A percentile compares a stretch with the other conserved stretches of the same genome.
phyloP scores from a whole-genome alignment of 2,888 invertebrate species.

The Cerastoderma edule region DNA sequence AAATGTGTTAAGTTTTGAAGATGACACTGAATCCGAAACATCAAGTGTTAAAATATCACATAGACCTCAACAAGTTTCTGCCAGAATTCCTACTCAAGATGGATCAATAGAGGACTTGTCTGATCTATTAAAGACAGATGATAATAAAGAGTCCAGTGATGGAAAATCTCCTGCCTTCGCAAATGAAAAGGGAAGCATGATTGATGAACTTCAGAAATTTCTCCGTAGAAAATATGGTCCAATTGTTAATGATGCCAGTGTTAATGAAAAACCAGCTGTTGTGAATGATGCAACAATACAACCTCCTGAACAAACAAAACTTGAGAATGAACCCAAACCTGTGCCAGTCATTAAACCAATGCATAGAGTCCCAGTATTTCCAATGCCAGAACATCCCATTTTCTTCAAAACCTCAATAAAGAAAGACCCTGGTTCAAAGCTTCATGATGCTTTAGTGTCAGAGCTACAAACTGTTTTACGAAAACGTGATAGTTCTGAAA shows the following conservation, averaged over 20 bases:
- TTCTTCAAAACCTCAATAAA: slow-evolving; percentile 74
- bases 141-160: background rate
- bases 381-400: slow-evolving; percentile 66
- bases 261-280: slow-evolving; percentile 11
- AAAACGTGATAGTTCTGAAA: slow-evolving; percentile 53
- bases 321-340: background rate
- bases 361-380: slow-evolving; percentile 22
- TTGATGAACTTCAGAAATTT: slow-evolving; percentile 54
- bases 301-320: background rate
- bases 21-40: slow-evolving; percentile 27
- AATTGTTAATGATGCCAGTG: slow-evolving; percentile 16
- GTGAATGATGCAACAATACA: background rate
- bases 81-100: background rate
- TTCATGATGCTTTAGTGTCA: slow-evolving; percentile 72
- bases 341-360: slow-evolving; percentile 8
- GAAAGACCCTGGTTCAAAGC: slow-evolving; percentile 74
- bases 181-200: slow-evolving; percentile 41
- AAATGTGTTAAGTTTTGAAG: slow-evolving; percentile 42
- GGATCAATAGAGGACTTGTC: background rate
- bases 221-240: slow-evolving; percentile 51
- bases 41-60: slow-evolving; percentile 16
- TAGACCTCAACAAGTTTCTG: background rate
- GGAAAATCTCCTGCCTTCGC: background rate
- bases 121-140: background rate
- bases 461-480: slow-evolving; percentile 72